These are phyloP conservation scores for Myiotriccus ornatus DNA, from an alignment of 2,797 vertebrate genomes.

Conservation along the genomic window DNA sequence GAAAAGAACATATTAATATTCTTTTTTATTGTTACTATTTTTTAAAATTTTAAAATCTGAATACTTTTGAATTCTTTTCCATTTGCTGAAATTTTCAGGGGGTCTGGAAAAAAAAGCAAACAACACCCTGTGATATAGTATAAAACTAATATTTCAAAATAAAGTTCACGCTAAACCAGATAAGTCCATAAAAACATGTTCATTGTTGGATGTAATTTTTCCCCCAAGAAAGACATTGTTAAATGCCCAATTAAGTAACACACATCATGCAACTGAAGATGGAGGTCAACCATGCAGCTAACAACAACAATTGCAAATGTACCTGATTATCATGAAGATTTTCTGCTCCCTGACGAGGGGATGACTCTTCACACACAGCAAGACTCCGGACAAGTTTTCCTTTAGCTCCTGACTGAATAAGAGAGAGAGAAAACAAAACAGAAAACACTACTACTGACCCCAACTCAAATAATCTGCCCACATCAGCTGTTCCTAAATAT, in stretches of 20 bases:
- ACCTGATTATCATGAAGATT: constrained; percentile 83
- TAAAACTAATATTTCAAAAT: constrained; percentile 50
- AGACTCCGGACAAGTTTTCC: constrained; percentile 88
- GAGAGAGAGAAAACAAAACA: constrained; percentile 46
- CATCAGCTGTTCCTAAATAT: background rate
- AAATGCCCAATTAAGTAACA: constrained; percentile 4
- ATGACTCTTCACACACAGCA: constrained; percentile 89
- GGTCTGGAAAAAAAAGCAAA: constrained; percentile 81
- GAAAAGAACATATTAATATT: constrained; percentile 66
- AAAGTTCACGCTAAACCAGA: constrained; percentile 61
- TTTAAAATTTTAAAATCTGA: constrained; percentile 70
- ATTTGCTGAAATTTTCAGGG: constrained; percentile 81
- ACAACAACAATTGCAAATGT: constrained; percentile 29
- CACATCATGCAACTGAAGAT: constrained; percentile 61
- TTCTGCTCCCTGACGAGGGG: constrained; percentile 73
- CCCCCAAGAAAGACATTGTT: constrained; percentile 38
- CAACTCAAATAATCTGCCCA: background rate
- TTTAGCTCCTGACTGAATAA: constrained; percentile 84
- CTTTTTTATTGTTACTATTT: constrained; percentile 50
- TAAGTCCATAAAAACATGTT: background rate
- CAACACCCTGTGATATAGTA: constrained; percentile 75
- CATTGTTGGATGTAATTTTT: background rate
- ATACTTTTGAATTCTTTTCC: constrained; percentile 82
- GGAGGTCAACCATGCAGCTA: constrained; percentile 62
- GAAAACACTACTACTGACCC: constrained; percentile 14